Base-by-base conservation (phyloP, 2,888 invertebrate genomes). In the Synanthedon formicaeformis region DNA sequence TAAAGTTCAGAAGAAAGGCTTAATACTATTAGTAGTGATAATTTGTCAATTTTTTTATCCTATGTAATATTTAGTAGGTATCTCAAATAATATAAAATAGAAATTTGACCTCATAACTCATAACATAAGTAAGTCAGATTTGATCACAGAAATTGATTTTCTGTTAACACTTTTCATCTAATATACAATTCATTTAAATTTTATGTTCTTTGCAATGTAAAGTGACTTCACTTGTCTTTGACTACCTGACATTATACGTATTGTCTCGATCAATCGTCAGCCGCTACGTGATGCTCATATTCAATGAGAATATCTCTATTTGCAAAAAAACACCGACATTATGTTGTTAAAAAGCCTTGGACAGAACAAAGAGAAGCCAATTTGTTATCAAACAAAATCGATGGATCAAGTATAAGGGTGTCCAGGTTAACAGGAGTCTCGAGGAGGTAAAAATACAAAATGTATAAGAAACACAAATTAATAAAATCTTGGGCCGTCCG, bases 301-400 rank as follows among this genome's bases (percentile, higher is more conserved):
- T 12, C 45, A 45, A 13, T 45, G 13, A 12, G 13, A 41, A 45
- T 13, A 13, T 41, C 41, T 45, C 45, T 45, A 45, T 45, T 45
- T 14, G n/a, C 45, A 45, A 45, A 13, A 12, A 45, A 16, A 45
- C 45, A 45, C 34, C 34, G 34, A 34, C 34, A 34, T 34, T 34
- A 34, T 34, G 34, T 34, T 34, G 34, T 34, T 23, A 8, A 34
- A 34, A 14, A 45, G 14, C 12, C 12, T 14, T 62, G 64, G 78
- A 75, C 81, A 79, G 79, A 78, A 84, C 81, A 83, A 82, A 80
- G 78, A 73, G 72, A 73, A 76, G 23, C 70, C 78, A 84, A 85
- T 84, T 84, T 83, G 83, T 83, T 84, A 84, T 82, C 81, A 78
- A 34, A 73, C 72, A 71, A 77, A 81, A 83, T 81, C 79, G 80